Conservation (phyloP, 2,797 vertebrate genomes). For the Odontamblyopus rebecca region DNA sequence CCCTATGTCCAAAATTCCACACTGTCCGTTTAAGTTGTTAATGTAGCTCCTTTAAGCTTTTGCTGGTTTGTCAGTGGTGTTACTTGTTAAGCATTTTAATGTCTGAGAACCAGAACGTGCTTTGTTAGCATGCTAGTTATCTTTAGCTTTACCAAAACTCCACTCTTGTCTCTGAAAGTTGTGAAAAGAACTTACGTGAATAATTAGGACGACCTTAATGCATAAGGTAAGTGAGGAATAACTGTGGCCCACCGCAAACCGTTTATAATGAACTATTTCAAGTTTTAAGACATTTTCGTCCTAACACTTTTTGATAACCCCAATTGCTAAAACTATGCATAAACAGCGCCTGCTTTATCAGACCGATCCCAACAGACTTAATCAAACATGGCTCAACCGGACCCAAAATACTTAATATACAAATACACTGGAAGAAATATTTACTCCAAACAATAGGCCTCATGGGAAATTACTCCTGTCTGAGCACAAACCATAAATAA, state of each 20-base stretch:
- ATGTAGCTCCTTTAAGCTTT: no score
- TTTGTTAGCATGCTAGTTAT: no score
- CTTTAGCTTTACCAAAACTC: no score
- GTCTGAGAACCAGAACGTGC: no score
- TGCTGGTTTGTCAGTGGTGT: no score
- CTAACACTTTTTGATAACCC: not conserved
- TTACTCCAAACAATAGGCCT: constrained; percentile 25
- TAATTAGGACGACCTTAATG: not conserved
- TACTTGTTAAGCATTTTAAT: no score
- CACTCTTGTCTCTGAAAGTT: no score
- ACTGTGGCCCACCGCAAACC: no score
- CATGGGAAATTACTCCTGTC: constrained; percentile 32
- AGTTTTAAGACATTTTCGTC: not conserved
- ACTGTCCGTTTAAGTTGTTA: no score
- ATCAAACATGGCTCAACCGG: not conserved
- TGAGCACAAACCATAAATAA: constrained; percentile 30
- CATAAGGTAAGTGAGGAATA: no score
- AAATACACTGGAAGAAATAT: constrained; percentile 21
- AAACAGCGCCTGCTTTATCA: constrained; percentile 1
- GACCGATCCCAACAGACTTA: not conserved
- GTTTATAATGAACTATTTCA: no score
- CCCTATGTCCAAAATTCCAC: no score
- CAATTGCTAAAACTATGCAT: not conserved
- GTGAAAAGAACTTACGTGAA: not conserved
- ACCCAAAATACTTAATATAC: constrained; percentile 17